These are phyloP conservation scores for Mesaphorura yosii DNA, from an alignment of 1,140 invertebrate species.

Conservation along the genomic window DNA sequence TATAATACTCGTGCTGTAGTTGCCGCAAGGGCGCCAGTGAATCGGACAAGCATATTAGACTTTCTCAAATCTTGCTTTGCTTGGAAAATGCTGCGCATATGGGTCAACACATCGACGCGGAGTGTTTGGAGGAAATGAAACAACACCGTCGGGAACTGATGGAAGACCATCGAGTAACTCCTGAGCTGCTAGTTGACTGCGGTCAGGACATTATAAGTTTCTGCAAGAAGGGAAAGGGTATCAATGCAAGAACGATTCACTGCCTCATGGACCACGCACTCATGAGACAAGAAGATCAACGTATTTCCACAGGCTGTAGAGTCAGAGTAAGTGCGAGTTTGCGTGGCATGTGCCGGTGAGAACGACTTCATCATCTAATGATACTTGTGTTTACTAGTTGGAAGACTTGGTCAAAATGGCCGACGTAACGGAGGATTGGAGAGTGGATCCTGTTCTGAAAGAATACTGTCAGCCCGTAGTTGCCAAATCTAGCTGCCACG, in stretches of 20 bases:
- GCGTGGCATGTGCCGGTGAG: too few relatives aligned
- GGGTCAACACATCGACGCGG: constrained; percentile 31
- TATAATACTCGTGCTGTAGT: constrained; percentile 1
- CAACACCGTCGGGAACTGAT: constrained; percentile 81
- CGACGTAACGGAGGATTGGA: constrained; percentile 79
- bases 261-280: constrained; percentile 87
- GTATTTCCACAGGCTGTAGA: constrained; percentile 54
- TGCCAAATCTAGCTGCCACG: constrained; percentile 36
- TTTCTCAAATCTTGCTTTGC: constrained; percentile 85
- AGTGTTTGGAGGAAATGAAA: constrained; percentile 57
- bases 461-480: constrained; percentile 75
- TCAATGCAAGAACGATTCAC: constrained; percentile 80
- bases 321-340: constrained; percentile 47
- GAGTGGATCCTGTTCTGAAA: constrained; percentile 75
- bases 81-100: constrained; percentile 74
- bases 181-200: constrained; percentile 81
- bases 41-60: constrained; percentile 66
- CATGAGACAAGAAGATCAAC: constrained; percentile 43
- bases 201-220: constrained; percentile 67
- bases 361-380: too few relatives aligned
- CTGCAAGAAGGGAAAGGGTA: constrained; percentile 52
- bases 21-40: constrained; percentile 54
- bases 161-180: constrained; percentile 82
- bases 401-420: constrained; percentile 65
- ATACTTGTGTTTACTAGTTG: constrained; percentile 41